A percentile compares a stretch with the other conserved stretches of the same genome.
Evolutionary conservation across 37 sponge, comb jelly and placozoan genomes (phyloP).

Genomic region (Dysidea cf. avara): DNA sequence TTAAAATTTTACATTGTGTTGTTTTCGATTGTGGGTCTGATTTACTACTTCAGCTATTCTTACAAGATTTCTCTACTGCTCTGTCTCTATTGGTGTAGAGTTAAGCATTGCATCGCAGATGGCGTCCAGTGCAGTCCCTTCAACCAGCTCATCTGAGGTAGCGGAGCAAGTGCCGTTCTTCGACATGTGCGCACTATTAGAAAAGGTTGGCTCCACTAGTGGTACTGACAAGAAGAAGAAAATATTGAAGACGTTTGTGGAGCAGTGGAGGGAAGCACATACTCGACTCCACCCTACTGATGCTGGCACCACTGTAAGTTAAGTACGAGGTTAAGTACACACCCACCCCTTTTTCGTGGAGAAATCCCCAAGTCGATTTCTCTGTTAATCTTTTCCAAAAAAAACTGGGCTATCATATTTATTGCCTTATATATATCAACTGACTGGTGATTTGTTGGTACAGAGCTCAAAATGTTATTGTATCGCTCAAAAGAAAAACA

Average conservation of each 20-base stretch:
- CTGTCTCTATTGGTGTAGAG: not conserved
- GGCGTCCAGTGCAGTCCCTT: not conserved
- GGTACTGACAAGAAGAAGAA: conserved; percentile 75
- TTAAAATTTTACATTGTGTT: not conserved
- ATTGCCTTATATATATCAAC: no score
- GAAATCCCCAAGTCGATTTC: no score
- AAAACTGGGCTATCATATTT: no score
- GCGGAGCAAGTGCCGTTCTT: conserved; percentile 24
- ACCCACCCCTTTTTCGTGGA: no score
- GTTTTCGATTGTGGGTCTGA: not conserved
- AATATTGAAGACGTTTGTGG: conserved; percentile 31
- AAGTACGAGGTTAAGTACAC: no score
- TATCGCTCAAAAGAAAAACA: no score
- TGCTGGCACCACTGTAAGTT: conserved; percentile 41
- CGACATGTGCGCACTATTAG: conserved; percentile 60
- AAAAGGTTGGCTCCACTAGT: conserved; percentile 45
- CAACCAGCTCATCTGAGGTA: not conserved
- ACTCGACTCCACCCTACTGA: conserved; percentile 42
- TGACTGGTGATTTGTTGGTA: no score
- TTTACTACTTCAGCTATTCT: not conserved
- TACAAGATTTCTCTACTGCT: not conserved
- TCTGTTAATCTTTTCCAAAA: no score
- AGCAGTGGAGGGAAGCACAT: conserved; percentile 66
- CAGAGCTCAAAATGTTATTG: no score
- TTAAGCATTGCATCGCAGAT: not conserved